Evolutionary conservation across 2,888 invertebrate species (phyloP).

Genomic region (Dryobotodes eremita): DNA sequence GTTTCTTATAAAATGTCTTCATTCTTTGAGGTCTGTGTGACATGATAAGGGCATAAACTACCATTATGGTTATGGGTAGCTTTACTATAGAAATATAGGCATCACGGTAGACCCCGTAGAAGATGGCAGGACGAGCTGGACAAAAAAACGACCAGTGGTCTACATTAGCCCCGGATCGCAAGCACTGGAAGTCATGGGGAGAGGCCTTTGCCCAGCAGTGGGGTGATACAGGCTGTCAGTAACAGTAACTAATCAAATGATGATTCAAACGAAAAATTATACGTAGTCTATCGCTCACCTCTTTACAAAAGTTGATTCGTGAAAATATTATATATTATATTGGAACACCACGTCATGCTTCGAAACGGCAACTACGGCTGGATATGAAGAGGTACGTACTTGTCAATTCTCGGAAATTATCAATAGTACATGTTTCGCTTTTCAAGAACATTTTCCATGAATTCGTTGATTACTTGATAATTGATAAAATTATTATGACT

Average conservation of each 20-base stretch:
- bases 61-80: not conserved
- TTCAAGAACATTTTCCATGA: slow-evolving; percentile 31
- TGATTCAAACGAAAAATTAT: not conserved
- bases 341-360: not conserved
- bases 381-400: slow-evolving; percentile 25
- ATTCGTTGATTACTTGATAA: slow-evolving; percentile 23
- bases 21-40: not conserved
- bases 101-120: not conserved
- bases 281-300: not conserved
- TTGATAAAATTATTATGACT: not conserved
- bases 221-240: not conserved
- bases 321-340: slow-evolving; percentile 3
- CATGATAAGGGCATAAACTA: not conserved
- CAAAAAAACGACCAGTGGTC: not conserved
- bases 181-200: not conserved
- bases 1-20: not conserved
- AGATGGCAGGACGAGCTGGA: not conserved
- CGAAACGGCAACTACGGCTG: not conserved
- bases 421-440: not conserved
- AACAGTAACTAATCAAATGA: not conserved
- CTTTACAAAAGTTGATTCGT: not conserved
- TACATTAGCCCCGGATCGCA: not conserved
- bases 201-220: not conserved
- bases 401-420: slow-evolving; percentile 33
- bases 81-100: not conserved